These are phyloP conservation scores for Micronisus gabar DNA, from an alignment of 2,113 vertebrate genomes.

Conservation along the genomic window DNA sequence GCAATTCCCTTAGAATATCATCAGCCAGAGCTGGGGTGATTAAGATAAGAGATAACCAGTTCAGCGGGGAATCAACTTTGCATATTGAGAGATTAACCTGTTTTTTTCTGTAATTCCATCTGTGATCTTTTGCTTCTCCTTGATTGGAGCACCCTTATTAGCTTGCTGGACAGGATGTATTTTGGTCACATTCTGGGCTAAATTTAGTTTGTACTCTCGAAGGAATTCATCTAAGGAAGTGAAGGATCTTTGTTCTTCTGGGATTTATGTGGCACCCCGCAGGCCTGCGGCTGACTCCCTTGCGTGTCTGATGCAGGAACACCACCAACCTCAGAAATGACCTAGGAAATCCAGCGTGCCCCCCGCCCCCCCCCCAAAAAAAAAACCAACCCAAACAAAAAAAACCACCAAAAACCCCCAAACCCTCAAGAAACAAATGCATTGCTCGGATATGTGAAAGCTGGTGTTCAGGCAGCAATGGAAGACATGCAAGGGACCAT, in stretches of 20 bases:
- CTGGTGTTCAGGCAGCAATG: background rate
- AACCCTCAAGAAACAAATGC: too few relatives aligned
- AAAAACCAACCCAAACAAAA: background rate
- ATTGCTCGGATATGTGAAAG: background rate
- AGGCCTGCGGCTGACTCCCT: background rate
- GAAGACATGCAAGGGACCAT: background rate
- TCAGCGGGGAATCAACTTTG: constrained; percentile 34
- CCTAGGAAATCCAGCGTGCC: background rate
- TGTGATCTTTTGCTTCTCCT: background rate
- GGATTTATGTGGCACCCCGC: background rate
- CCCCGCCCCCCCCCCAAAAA: accelerated
- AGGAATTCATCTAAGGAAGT: background rate
- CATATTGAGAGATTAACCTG: constrained; percentile 44
- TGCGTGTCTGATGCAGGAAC: background rate
- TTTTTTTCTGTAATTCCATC: constrained; percentile 22
- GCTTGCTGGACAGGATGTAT: background rate
- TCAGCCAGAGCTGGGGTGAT: background rate
- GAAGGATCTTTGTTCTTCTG: background rate
- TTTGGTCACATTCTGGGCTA: background rate
- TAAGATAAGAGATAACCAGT: constrained; percentile 48
- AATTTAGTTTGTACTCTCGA: background rate
- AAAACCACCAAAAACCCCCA: too few relatives aligned
- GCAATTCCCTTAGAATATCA: background rate
- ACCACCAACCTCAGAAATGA: background rate
- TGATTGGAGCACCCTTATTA: background rate